Base-by-base conservation (phyloP, 2,113 vertebrate genomes). In the Leptosomus discolor region DNA sequence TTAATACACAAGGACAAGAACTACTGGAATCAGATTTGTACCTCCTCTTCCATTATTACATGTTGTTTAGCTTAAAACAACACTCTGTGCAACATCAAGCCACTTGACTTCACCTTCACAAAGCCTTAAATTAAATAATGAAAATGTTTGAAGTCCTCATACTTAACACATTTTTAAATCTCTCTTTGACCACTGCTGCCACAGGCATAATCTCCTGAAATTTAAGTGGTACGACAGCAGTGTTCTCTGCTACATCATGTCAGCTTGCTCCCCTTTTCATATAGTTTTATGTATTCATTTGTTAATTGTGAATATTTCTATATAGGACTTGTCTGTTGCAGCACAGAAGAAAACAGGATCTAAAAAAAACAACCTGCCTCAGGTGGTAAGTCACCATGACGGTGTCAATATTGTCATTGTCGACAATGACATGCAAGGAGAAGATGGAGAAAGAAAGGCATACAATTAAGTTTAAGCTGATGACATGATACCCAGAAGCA, bases 401-500 rank as follows among this genome's bases (percentile, higher is more conserved):
- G 82, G 92, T 79, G 90, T 78, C 96, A 95, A 96, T 97, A 97
- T 90, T 97, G 90, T 73, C 90, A 92, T 92, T 94, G 95, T 90
- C 53, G 3, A 93, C 94, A 95, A 89, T 64, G 57, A 90, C n/a
- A 22, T 8, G 39, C 54, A 80, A 84, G 60, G 85, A 92, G 82
- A 92, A 91, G 73, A 94, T 83, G 48, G 73, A 80, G 91, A 96
- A 94, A 91, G 97, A 94, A 94, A 96, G 71, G 56, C 78, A 89
- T 53, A 80, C 88, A 95, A 94, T 97, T 95, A 97, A 92, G 80
- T 93, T 81, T 84, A 89, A 95, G 92, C 83, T 92, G 77, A 97
- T 88, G 95, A 94, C 88, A 92, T 94, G 56, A 93, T 93, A 96
- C 90, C 95, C 92, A 95, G 92, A 80, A 97, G 95, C 95, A 89